Conservation (phyloP, 2,888 invertebrate genomes). For the Dryomyza anilis region DNA sequence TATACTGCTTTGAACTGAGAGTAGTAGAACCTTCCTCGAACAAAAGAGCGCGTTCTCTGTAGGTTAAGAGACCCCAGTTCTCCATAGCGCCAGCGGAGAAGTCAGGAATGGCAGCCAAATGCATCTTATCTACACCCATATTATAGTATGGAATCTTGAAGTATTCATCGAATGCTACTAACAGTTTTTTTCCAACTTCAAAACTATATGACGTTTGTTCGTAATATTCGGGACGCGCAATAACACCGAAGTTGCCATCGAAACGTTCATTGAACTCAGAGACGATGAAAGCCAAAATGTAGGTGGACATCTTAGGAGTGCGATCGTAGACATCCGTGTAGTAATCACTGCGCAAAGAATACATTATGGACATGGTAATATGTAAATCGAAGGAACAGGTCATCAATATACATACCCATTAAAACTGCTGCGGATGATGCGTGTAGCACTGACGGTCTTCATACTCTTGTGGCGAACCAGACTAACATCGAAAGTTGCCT, state of each 20-base stretch:
- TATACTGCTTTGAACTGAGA: conserved; percentile 66
- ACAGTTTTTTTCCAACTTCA: conserved; percentile 65
- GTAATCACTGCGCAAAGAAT: conserved; percentile 36
- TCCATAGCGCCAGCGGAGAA: conserved; percentile 89
- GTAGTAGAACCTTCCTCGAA: conserved; percentile 69
- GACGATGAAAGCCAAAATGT: conserved; percentile 80
- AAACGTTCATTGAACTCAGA: conserved; percentile 63
- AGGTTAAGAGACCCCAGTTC: conserved; percentile 89
- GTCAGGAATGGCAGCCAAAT: conserved; percentile 85
- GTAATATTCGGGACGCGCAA: conserved; percentile 72
- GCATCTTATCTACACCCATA: conserved; percentile 71
- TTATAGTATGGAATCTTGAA: conserved; percentile 66
- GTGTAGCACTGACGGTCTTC: conserved; percentile 48
- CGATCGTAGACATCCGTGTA: conserved; percentile 47
- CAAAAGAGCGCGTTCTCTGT: conserved; percentile 73
- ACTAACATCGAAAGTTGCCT: conserved; percentile 68
- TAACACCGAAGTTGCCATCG: conserved; percentile 63
- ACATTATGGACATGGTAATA: neutral
- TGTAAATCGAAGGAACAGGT: neutral
- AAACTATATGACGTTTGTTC: conserved; percentile 71
- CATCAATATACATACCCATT: conserved; percentile 41
- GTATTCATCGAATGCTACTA: conserved; percentile 65
- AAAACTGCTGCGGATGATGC: conserved; percentile 20
- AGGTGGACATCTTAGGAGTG: conserved; percentile 75
- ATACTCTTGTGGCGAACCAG: conserved; percentile 55